Conservation (phyloP, 2,113 vertebrate species). For the Callorhinus ursinus region DNA sequence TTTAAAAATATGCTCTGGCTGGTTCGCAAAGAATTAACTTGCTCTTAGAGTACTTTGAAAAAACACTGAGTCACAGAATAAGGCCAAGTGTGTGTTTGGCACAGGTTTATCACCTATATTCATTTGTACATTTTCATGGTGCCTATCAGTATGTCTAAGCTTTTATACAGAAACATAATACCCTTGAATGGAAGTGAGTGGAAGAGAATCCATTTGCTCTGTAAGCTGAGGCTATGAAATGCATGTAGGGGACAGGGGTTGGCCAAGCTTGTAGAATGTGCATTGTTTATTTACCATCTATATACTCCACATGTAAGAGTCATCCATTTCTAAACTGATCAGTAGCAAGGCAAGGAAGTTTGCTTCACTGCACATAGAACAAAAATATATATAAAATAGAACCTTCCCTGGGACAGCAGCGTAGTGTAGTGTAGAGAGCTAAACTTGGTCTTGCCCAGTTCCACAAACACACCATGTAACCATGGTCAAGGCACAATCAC, state of each 20-base stretch:
- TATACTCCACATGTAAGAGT: not conserved
- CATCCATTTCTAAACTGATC: not conserved
- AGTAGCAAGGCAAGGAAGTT: not conserved
- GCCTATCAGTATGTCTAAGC: slow-evolving; percentile 25
- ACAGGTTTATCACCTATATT: slow-evolving; percentile 68
- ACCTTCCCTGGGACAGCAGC: not conserved
- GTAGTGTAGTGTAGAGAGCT: not conserved
- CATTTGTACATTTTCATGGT: slow-evolving; percentile 67
- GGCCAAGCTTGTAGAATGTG: not conserved
- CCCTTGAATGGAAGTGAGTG: slow-evolving; percentile 59
- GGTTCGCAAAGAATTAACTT: slow-evolving; percentile 57
- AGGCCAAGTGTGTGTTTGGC: slow-evolving; percentile 70
- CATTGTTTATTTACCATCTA: not conserved
- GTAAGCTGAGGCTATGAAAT: not conserved
- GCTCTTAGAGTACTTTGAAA: slow-evolving; percentile 76
- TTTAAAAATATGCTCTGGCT: slow-evolving; percentile 59
- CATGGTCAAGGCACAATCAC: not conserved
- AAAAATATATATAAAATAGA: not conserved
- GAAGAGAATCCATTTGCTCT: slow-evolving; percentile 59
- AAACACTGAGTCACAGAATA: slow-evolving; percentile 47
- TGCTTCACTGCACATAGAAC: not conserved
- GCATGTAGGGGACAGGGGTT: not conserved
- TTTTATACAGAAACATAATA: slow-evolving; percentile 62
- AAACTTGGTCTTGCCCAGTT: not conserved
- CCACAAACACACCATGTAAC: not conserved